Percentiles rank a stretch among this genome's conserved stretches.
phyloP scores from a whole-genome alignment of 2,113 vertebrate genomes.

The Hippopotamus amphibius region DNA sequence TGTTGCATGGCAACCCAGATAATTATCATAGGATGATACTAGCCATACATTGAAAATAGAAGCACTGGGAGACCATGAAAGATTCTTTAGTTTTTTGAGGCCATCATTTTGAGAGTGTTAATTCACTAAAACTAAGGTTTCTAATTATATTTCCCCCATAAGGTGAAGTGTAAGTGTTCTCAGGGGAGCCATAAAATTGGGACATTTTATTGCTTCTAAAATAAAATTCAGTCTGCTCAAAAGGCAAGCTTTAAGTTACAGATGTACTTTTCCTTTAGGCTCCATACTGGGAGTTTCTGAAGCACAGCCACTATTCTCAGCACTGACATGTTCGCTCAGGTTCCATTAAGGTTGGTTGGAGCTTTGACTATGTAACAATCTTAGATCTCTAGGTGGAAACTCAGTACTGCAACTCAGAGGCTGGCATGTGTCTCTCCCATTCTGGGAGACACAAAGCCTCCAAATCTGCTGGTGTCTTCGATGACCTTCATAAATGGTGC shows the following conservation, averaged over 20 bases:
- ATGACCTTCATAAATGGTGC: neutral
- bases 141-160: neutral
- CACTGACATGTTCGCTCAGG: neutral
- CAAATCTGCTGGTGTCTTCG: neutral
- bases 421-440: neutral
- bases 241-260: constrained; percentile 28
- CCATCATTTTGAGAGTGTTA: neutral
- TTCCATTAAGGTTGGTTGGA: neutral
- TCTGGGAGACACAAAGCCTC: neutral
- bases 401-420: neutral
- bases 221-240: constrained; percentile 31
- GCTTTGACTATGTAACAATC: neutral
- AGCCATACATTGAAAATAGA: neutral
- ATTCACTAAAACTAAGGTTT: neutral
- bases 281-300: neutral
- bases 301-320: neutral
- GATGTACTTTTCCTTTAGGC: neutral
- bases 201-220: constrained; percentile 7
- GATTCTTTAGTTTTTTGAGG: neutral
- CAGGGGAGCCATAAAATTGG: constrained; percentile 2
- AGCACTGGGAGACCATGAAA: neutral
- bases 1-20: neutral
- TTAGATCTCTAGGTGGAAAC: neutral
- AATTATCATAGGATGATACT: neutral
- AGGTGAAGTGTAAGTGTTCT: neutral